phyloP scores from a whole-genome alignment of 1,140 invertebrate genomes.

The Bombus turneri region DNA sequence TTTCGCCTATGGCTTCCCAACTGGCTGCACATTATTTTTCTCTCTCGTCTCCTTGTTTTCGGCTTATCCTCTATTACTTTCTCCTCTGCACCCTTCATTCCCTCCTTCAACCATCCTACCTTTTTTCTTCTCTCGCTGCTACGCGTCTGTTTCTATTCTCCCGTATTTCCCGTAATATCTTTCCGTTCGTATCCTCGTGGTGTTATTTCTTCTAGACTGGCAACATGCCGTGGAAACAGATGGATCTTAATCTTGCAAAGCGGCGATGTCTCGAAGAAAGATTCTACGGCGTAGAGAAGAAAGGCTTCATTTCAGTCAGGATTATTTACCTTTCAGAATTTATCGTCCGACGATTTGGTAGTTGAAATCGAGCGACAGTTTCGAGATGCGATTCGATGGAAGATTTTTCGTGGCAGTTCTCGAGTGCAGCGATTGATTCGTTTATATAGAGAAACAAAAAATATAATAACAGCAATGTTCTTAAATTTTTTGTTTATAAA shows the following conservation, averaged over 20 bases:
- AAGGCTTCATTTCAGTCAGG: slow-evolving; percentile 46
- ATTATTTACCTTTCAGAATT: slow-evolving; percentile 59
- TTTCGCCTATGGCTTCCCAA: slow-evolving; percentile 9
- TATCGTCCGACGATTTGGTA: slow-evolving; percentile 43
- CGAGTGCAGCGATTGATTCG: neutral
- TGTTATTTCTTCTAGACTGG: slow-evolving; percentile 38
- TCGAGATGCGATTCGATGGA: neutral
- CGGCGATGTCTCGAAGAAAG: slow-evolving; percentile 50
- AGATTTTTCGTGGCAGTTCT: neutral
- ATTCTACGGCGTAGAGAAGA: slow-evolving; percentile 32
- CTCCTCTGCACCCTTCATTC: too few relatives aligned
- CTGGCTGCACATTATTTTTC: slow-evolving; percentile 19
- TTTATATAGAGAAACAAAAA: too few relatives aligned
- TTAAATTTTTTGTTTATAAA: neutral
- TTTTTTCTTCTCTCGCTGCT: neutral
- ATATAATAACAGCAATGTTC: neutral
- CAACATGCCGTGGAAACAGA: slow-evolving; percentile 50
- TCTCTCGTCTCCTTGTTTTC: slow-evolving; percentile 14
- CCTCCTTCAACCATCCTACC: neutral
- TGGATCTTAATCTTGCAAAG: slow-evolving; percentile 56
- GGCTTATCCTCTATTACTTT: slow-evolving; percentile 23
- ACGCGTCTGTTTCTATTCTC: neutral
- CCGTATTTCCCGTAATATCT: slow-evolving; percentile 24
- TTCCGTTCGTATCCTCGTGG: slow-evolving; percentile 9
- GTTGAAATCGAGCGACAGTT: neutral